Conservation (phyloP, 2,113 vertebrate genomes). For the Heterochromis multidens region DNA sequence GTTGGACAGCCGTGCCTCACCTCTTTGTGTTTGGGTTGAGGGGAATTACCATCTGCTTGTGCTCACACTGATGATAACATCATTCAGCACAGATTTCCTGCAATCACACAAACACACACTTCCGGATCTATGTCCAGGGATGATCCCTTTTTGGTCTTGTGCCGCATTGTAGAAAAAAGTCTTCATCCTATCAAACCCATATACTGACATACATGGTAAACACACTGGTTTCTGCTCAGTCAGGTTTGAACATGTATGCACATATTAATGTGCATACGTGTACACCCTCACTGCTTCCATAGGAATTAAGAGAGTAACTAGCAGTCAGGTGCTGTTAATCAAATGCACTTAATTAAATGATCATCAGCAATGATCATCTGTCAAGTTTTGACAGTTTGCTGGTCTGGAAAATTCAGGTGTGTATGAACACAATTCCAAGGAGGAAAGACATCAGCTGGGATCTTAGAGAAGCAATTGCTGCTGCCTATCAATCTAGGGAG, state of each 20-base stretch:
- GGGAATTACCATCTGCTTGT: conserved; percentile 63
- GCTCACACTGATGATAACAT: conserved; percentile 45
- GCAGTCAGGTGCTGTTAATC: neutral
- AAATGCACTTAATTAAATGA: neutral
- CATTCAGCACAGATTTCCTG: conserved; percentile 30
- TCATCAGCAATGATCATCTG: no score
- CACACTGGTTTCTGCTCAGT: neutral
- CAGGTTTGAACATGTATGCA: neutral
- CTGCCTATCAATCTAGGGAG: neutral
- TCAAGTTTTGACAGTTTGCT: neutral
- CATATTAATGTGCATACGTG: neutral
- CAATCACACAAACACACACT: neutral
- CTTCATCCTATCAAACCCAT: neutral
- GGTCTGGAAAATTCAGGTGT: neutral
- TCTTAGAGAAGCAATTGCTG: neutral
- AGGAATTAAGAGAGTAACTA: neutral
- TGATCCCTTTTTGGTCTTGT: neutral
- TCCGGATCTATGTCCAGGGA: neutral
- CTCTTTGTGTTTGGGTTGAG: conserved; percentile 69
- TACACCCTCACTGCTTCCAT: neutral
- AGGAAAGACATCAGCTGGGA: neutral
- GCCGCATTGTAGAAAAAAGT: neutral
- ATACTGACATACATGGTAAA: neutral
- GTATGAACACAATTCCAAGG: neutral
- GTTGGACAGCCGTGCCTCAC: conserved; percentile 40